A percentile compares a stretch with the other conserved stretches of the same genome.
phyloP scores from a whole-genome alignment of 1,140 invertebrate species.

The Dolichoris vasculosae region DNA sequence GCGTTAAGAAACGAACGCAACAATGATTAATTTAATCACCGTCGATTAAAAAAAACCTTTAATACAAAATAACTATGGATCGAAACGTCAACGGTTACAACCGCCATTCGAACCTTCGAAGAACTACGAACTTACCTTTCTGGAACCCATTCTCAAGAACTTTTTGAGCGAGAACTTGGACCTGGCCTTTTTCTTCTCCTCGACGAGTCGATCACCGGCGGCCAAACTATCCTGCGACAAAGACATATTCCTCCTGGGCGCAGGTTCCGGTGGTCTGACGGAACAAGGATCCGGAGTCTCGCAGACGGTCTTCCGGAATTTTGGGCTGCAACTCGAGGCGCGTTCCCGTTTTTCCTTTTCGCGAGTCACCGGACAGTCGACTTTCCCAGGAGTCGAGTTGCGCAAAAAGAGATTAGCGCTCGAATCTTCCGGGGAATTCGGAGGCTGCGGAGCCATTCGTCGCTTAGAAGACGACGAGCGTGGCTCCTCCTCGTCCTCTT shows the following conservation, averaged over 20 bases:
- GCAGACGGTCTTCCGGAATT: slow-evolving; percentile 74
- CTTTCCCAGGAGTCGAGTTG: slow-evolving; percentile 74
- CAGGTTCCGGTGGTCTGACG: slow-evolving; percentile 76
- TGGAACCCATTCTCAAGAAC: slow-evolving; percentile 84
- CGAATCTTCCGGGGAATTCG: slow-evolving; percentile 72
- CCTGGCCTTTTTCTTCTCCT: slow-evolving; percentile 79
- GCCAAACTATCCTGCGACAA: slow-evolving; percentile 83
- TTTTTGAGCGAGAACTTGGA: slow-evolving; percentile 88
- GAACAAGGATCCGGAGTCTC: slow-evolving; percentile 65
- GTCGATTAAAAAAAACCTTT: too few relatives aligned
- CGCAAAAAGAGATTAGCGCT: slow-evolving; percentile 71
- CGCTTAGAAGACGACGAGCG: slow-evolving; percentile 67
- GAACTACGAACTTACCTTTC: slow-evolving; percentile 66
- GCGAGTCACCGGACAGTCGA: slow-evolving; percentile 81
- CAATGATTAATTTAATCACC: too few relatives aligned
- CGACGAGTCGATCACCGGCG: slow-evolving; percentile 59
- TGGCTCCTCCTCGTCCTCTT: slow-evolving; percentile 52
- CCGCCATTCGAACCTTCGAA: not conserved
- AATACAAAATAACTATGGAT: too few relatives aligned
- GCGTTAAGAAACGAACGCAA: too few relatives aligned
- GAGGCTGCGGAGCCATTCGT: slow-evolving; percentile 80
- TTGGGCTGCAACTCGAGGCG: slow-evolving; percentile 80
- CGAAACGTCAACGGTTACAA: not conserved
- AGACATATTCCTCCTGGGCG: slow-evolving; percentile 80
- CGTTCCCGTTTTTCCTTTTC: slow-evolving; percentile 84